Evolutionary conservation across 2,888 invertebrate species (phyloP), one percentile per base, ranked within the genome.

Genomic region (Xestia ashworthii): DNA sequence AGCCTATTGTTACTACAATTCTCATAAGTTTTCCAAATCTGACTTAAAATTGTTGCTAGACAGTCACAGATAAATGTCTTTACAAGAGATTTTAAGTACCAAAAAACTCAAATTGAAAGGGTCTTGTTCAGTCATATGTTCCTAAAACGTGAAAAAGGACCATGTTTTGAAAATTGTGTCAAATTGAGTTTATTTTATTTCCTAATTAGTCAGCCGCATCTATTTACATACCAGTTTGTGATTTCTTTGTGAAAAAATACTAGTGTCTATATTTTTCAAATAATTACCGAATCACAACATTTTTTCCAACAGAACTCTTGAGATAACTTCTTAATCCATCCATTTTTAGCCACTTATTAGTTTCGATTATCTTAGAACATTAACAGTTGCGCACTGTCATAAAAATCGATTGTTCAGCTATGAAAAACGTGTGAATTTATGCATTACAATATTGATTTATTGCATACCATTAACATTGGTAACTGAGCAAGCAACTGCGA

Each of bases 401-500:
- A 78, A 77, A 89, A 90, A 88, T 91, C 78, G 84, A 90, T 88
- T 80, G 80, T 72, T 72, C 50, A 16, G n/a, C n/a, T 85, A 81
- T 82, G 77, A 93, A 94, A 94, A 95, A 92, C 94, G 94, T 95
- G 95, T 87, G 93, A 93, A 88, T 85, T 69, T 68, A 83, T 74
- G 83, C 87, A 89, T 89, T 86, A 88, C 84, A 86, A 81, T 84
- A 90, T 86, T 89, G 89, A 91, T 91, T 91, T 88, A 90, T 88
- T 90, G 88, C 91, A 89, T 90, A 89, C 89, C 72, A 89, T 87
- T 89, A 89, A 62, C 76, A 84, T 83, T 85, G 83, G 84, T 82
- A 88, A 85, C 86, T 88, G 80, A 88, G 86, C 80, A 88, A 91
- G 90, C 81, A 84, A 89, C 87, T 86, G 86, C 76, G 84, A 86